phyloP scores from a whole-genome alignment of 2,888 invertebrate species.

The Platerodrilus igneus region DNA sequence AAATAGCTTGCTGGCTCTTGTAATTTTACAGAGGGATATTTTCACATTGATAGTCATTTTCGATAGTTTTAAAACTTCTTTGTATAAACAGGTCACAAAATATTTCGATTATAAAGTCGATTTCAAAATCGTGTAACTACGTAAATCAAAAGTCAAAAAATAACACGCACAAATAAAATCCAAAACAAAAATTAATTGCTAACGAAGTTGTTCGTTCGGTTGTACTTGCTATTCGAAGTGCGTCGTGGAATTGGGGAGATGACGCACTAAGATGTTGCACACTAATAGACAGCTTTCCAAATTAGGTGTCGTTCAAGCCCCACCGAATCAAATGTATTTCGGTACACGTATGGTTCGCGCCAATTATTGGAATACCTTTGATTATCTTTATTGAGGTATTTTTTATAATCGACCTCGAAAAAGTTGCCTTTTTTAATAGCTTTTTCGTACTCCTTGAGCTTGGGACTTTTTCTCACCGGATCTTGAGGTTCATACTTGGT shows the following conservation, averaged over 20 bases:
- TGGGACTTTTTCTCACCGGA: constrained; percentile 44
- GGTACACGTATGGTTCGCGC: constrained; percentile 40
- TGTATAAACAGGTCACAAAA: no score
- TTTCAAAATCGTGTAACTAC: background rate
- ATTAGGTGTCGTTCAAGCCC: constrained; percentile 45
- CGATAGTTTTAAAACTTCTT: no score
- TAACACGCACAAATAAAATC: constrained; percentile 15
- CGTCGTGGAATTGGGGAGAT: constrained; percentile 34
- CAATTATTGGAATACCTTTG: constrained; percentile 33
- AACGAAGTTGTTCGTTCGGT: constrained; percentile 18
- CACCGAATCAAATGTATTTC: constrained; percentile 45
- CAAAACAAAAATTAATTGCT: constrained; percentile 14
- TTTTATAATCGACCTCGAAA: constrained; percentile 44
- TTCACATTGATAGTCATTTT: constrained; percentile 46
- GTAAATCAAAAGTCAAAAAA: constrained; percentile 4
- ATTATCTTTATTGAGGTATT: constrained; percentile 37
- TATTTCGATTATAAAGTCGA: constrained; percentile 1
- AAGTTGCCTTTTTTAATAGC: constrained; percentile 44
- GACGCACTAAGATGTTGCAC: constrained; percentile 31
- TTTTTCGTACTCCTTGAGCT: constrained; percentile 42
- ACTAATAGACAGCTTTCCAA: constrained; percentile 44
- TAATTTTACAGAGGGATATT: constrained; percentile 68
- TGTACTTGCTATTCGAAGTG: constrained; percentile 31
- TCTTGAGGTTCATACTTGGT: constrained; percentile 42
- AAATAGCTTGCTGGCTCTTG: constrained; percentile 71